Percentiles rank a stretch among this genome's conserved stretches.
These are phyloP conservation scores for Dicyrtoma fusca DNA, from an alignment of 2,888 invertebrate genomes.

Conservation along the genomic window DNA sequence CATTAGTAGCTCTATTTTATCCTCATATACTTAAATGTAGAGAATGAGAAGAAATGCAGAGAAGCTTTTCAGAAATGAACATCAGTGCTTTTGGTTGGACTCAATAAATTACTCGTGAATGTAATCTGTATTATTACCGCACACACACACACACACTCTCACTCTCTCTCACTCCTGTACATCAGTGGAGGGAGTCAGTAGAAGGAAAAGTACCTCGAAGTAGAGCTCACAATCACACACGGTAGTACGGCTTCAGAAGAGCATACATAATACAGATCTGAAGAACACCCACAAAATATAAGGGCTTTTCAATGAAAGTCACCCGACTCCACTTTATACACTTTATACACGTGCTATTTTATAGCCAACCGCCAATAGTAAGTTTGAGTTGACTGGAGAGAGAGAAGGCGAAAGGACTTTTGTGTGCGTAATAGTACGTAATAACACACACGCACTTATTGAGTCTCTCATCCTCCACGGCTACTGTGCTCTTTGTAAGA, in stretches of 20 bases:
- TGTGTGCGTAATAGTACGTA: background rate
- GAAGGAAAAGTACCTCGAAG: background rate
- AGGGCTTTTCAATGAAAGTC: conserved; percentile 24
- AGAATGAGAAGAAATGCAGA: conserved; percentile 32
- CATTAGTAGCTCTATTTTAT: too few species aligned
- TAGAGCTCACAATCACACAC: too few species aligned
- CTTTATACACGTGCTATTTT: conserved; percentile 1
- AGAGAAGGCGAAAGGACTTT: background rate
- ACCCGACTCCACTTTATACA: conserved; percentile 15
- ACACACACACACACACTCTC: conserved; percentile 23
- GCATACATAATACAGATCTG: too few species aligned
- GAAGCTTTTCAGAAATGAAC: conserved; percentile 56
- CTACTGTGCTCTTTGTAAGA: too few species aligned
- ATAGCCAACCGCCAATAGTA: background rate
- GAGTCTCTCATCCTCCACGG: background rate
- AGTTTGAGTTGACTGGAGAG: background rate
- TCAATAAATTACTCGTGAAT: conserved; percentile 57
- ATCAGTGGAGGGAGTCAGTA: conserved; percentile 1
- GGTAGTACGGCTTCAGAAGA: too few species aligned
- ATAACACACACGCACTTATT: background rate
- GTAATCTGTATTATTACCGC: conserved; percentile 57
- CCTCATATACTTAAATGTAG: too few species aligned
- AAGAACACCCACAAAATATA: background rate
- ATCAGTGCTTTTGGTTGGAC: conserved; percentile 50
- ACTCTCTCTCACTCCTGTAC: background rate